Conservation (phyloP, 2,888 invertebrate genomes). For the Altica lythri region DNA sequence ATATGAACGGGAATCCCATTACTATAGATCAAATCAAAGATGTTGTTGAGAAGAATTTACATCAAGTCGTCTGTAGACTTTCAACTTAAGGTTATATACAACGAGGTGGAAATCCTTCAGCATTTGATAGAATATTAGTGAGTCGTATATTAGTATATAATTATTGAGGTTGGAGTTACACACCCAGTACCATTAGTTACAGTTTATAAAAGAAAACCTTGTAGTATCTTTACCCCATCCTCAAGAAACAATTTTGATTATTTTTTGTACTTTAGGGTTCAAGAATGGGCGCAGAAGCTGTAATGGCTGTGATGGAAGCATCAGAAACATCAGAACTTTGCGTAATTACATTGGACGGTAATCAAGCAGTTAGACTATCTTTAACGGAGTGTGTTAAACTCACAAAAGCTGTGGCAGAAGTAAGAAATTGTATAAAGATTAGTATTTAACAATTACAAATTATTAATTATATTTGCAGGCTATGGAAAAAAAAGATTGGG, state of each 20-base stretch:
- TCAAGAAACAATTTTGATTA: too few species aligned
- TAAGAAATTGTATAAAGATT: conserved; percentile 41
- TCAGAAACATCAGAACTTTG: conserved; percentile 85
- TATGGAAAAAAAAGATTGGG: conserved; percentile 94
- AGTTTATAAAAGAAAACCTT: too few species aligned
- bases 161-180: too few species aligned
- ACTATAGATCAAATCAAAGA: conserved; percentile 90
- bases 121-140: conserved; percentile 96
- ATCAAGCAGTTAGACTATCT: conserved; percentile 94
- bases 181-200: too few species aligned
- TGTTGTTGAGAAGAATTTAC: conserved; percentile 85
- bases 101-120: conserved; percentile 96
- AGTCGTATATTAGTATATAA: too few species aligned
- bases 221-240: too few species aligned
- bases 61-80: conserved; percentile 96
- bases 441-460: neutral
- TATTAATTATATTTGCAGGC: conserved; percentile 61
- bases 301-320: conserved; percentile 96
- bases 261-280: conserved; percentile 83
- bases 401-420: conserved; percentile 88
- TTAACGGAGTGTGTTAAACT: conserved; percentile 96
- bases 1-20: conserved; percentile 90
- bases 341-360: conserved; percentile 94
- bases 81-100: conserved; percentile 99
- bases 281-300: conserved; percentile 99